Evolutionary conservation across 2,797 vertebrate genomes (phyloP), one percentile per base, ranked within the genome.

Genomic region (Anguilla anguilla): DNA sequence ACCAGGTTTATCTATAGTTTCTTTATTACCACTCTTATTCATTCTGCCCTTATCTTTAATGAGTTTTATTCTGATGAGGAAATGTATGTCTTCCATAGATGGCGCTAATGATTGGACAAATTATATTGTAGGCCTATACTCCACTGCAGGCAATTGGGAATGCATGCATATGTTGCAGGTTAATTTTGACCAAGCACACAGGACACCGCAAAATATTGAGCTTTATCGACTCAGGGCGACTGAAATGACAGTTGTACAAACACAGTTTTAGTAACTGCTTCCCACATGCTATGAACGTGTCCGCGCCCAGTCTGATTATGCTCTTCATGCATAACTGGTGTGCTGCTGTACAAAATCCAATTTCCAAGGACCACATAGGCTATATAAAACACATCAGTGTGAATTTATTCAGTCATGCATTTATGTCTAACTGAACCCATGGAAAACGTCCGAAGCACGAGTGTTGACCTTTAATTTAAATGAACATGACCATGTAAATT

Each of bases 341-440:
- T 31, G 55, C 31, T 25, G 1, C 39, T 85, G 84, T 61, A 39
- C 57, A 64, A 31, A 46, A 64, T 85, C 84, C 46, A 39, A 46
- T 64, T 67, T 55, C 59, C 35, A 25, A 61, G 22, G 43, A 46
- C 10, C 31, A 19, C 55, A 61, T 59, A 28, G 87, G 46, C 83
- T 86, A 87, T 88, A 90, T 89, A 89, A 91, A 90, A 88, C 51
- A 91, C 91, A 93, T 86, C 86, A 84, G 89, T 92, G 86, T 81
- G 84, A 92, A 89, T 89, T n/a, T 74, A 87, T 88, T 77, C 89
- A 87, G 87, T 89, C 91, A 90, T 67, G 88, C 90, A 89, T 49
- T 90, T 93, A 88, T 61, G 81, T 69, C 89, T 88, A 91, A 91
- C 91, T 88, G 90, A 93, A 92, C 89, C 84, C 77, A 90, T 91